Percentiles rank a stretch among this genome's conserved stretches.
phyloP scores from a whole-genome alignment of 2,113 vertebrate species.

The Melanocharis versteri region DNA sequence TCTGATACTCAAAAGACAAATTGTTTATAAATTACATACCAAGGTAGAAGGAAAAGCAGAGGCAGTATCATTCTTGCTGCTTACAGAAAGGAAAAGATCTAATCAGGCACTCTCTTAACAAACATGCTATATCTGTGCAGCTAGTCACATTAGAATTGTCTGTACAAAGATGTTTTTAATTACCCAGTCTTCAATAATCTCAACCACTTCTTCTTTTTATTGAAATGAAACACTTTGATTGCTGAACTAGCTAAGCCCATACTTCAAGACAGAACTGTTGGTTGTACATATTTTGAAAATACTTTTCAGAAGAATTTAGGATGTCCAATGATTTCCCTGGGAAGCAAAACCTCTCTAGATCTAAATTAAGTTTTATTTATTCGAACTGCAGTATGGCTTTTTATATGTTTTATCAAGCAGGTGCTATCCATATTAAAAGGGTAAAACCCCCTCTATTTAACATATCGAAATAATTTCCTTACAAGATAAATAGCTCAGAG shows the following conservation, averaged over 20 bases:
- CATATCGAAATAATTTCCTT: constrained; percentile 16
- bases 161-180: not conserved
- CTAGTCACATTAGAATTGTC: not conserved
- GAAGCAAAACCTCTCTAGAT: not conserved
- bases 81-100: not conserved
- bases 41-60: not conserved
- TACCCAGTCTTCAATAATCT: not conserved
- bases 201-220: not conserved
- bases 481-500: constrained; percentile 20
- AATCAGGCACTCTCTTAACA: not conserved
- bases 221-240: not conserved
- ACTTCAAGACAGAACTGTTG: not conserved
- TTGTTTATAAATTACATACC: not conserved
- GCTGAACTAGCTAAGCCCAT: not conserved
- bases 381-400: not conserved
- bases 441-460: not conserved
- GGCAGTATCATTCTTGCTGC: not conserved
- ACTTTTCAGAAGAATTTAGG: not conserved
- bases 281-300: not conserved
- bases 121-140: not conserved
- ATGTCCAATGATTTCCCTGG: not conserved
- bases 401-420: not conserved
- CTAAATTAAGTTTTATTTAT: not conserved
- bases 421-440: not conserved
- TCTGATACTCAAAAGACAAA: not conserved